Evolutionary conservation across 2,113 vertebrate species (phyloP), one percentile per base, ranked within the genome.

Genomic region (Gobius niger): DNA sequence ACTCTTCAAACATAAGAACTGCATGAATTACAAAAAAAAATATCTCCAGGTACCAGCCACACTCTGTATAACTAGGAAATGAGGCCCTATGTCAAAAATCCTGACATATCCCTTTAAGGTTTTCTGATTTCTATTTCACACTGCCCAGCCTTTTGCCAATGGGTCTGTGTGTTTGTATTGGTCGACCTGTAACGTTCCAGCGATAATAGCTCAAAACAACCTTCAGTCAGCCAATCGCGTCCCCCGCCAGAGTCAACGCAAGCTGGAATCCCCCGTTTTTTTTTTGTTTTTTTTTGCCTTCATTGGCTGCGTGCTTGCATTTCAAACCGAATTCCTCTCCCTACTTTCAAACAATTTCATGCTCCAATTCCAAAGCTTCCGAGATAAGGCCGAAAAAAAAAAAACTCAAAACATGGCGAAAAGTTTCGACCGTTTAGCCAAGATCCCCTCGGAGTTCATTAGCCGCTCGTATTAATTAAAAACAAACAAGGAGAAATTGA

Each of bases 321-420:
- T 85, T 71, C 76, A 61, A 61, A 77, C 75, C 50, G 71, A 84
- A 87, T 87, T 89, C 80, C 81, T 85, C 65, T 81, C 76, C 76
- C 84, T 79, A 84, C 82, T 91, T 89, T 90, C 89, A 88, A 89
- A 87, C 89, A 91, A 91, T 91, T 90, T 91, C 90, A 91, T 89
- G 90, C 90, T 90, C 90, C 82, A 91, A 85, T 91, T 91, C 84
- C 77, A 86, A 85, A 88, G 83, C 84, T 85, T 85, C 42, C 67
- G 75, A 88, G 90, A 91, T 91, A 89, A 89, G 82, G 46, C 62
- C 78, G 82, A 68, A 85, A 90, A 83, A 52, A 52, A 52, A 52
- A 16, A 69, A 62, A 72, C 75, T 79, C 68, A 63, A 72, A 77
- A 82, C 82, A 84, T 60, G 77, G 81, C 82, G 84, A 73, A 88